phyloP scores from a whole-genome alignment of 2,888 invertebrate species.

The Amblyteles armatorius region DNA sequence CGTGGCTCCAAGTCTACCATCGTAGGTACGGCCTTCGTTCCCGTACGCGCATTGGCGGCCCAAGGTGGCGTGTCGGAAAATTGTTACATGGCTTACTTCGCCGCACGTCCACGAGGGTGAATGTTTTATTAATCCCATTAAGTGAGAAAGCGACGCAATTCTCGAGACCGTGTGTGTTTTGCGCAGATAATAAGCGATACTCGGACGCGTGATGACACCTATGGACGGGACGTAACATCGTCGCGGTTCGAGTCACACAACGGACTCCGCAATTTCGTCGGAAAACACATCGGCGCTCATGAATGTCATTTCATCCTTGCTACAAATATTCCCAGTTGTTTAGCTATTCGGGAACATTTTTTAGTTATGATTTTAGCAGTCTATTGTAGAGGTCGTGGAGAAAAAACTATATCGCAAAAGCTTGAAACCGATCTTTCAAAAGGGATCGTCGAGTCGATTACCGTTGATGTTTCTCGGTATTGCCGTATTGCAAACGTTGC shows the following conservation, averaged over 20 bases:
- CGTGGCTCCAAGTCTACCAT: slow-evolving; percentile 26
- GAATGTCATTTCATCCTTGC: not conserved
- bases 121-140: slow-evolving; percentile 80
- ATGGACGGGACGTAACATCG: slow-evolving; percentile 18
- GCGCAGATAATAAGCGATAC: slow-evolving; percentile 4
- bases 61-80: slow-evolving; percentile 80
- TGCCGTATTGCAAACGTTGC: not conserved
- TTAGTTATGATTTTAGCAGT: not conserved
- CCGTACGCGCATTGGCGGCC: slow-evolving; percentile 47
- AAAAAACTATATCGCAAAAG: not conserved
- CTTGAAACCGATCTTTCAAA: not conserved
- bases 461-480: not conserved
- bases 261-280: slow-evolving; percentile 16
- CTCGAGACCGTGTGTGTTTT: slow-evolving; percentile 21
- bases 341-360: not conserved
- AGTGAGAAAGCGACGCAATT: slow-evolving; percentile 57
- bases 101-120: slow-evolving; percentile 76
- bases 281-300: not conserved
- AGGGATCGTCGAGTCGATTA: not conserved
- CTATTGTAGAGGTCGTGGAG: not conserved
- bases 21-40: slow-evolving; percentile 15
- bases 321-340: not conserved
- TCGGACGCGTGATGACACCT: slow-evolving; percentile 43
- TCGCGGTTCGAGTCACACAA: not conserved
- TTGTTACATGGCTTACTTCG: slow-evolving; percentile 80